Percentiles rank a stretch among this genome's conserved stretches.
These are phyloP conservation scores for Chrysemys picta DNA, from an alignment of 2,113 vertebrate species.

Conservation along the genomic window DNA sequence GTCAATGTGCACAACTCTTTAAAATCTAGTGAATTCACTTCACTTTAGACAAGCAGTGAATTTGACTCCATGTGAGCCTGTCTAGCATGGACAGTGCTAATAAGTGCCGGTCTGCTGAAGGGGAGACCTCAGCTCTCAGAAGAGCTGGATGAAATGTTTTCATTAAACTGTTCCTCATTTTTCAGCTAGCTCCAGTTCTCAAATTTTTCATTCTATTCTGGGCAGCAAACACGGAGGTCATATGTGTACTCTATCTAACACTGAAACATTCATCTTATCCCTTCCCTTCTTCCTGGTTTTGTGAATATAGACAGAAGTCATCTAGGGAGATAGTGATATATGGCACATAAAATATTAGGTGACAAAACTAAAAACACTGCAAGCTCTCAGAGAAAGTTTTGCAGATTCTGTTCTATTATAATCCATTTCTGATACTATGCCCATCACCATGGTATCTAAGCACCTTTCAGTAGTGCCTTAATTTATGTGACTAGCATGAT, in stretches of 20 bases:
- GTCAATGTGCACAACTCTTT: neutral
- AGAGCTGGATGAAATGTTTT: neutral
- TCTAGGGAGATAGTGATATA: neutral
- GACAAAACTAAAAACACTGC: neutral
- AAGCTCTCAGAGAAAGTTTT: neutral
- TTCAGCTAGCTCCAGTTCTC: neutral
- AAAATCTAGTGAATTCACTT: neutral
- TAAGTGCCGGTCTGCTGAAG: too few species aligned
- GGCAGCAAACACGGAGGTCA: neutral
- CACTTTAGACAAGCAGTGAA: neutral
- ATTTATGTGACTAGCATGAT: neutral
- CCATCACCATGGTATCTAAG: neutral
- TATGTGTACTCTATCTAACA: neutral
- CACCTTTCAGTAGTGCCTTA: neutral
- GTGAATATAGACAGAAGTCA: neutral
- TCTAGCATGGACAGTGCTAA: neutral
- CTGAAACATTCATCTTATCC: neutral
- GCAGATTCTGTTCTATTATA: neutral
- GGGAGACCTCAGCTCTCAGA: neutral
- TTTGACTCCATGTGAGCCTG: neutral
- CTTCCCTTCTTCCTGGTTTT: neutral
- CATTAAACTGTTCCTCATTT: neutral
- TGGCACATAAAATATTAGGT: neutral
- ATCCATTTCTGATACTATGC: neutral
- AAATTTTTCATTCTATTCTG: neutral